Evolutionary conservation across 2,797 vertebrate species (phyloP).

Genomic region (Microctenopoma steveboyesi): DNA sequence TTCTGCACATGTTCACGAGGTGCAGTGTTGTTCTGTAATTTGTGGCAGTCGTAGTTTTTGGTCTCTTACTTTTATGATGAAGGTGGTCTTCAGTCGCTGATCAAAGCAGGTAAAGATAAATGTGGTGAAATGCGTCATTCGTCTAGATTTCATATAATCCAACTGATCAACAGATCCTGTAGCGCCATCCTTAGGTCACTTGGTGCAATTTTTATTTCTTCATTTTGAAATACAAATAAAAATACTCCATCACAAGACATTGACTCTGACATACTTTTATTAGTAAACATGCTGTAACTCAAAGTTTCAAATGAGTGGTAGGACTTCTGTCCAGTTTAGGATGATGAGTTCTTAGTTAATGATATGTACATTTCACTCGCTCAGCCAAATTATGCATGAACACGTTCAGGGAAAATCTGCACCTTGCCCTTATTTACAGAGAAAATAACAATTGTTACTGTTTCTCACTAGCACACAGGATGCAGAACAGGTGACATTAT

Average conservation of each 20-base stretch:
- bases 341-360: no score
- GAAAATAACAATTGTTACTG: not conserved
- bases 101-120: not conserved
- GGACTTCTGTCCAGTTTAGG: not conserved
- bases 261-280: slow-evolving; percentile 2
- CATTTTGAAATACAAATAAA: not conserved
- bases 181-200: slow-evolving; percentile 26
- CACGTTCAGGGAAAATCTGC: not conserved
- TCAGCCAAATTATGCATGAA: not conserved
- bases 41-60: slow-evolving; percentile 21
- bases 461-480: no score
- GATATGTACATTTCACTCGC: no score
- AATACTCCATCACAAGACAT: not conserved
- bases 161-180: not conserved
- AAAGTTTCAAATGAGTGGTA: slow-evolving; percentile 5
- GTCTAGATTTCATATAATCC: not conserved
- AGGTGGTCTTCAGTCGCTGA: not conserved
- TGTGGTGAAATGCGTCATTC: not conserved
- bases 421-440: not conserved
- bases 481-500: no score
- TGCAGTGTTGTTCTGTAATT: not conserved
- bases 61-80: not conserved
- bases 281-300: slow-evolving; percentile 18
- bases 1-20: not conserved
- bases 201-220: not conserved